phyloP scores from a whole-genome alignment of 2,888 invertebrate genomes.

The Encarsia formosa region DNA sequence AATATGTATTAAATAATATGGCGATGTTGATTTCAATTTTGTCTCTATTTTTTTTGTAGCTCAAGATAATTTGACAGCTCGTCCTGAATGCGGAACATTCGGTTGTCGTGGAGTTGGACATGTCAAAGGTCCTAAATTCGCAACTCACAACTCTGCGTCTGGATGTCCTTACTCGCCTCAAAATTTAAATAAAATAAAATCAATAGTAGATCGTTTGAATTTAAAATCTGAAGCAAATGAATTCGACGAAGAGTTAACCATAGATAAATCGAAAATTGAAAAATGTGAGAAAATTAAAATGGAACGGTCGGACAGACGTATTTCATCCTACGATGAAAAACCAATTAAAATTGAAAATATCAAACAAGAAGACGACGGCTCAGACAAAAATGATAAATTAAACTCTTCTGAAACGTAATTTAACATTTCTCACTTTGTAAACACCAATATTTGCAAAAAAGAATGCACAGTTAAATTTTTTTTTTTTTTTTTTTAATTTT shows the following conservation, averaged over 20 bases:
- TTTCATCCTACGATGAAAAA: conserved; percentile 36
- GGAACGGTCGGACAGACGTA: conserved; percentile 38
- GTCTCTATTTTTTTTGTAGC: conserved; percentile 56
- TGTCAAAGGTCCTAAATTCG: conserved; percentile 70
- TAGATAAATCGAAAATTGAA: conserved; percentile 30
- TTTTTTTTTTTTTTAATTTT: conserved; percentile 32
- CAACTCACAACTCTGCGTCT: conserved; percentile 67
- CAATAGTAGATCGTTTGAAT: conserved; percentile 54
- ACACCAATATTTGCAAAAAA: conserved; percentile 1
- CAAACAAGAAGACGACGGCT: conserved; percentile 45
- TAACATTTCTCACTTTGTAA: conserved; percentile 2
- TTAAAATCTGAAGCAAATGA: conserved; percentile 49
- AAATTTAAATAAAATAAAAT: conserved; percentile 54
- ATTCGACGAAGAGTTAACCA: conserved; percentile 40
- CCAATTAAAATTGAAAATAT: conserved; percentile 39
- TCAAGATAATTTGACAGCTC: conserved; percentile 60
- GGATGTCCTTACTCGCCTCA: conserved; percentile 72
- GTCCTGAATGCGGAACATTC: conserved; percentile 72
- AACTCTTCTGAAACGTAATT: conserved; percentile 43
- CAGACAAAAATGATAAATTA: conserved; percentile 41
- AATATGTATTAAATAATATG: neutral
- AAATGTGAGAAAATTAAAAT: conserved; percentile 42
- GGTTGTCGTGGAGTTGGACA: conserved; percentile 92
- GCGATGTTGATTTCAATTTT: conserved; percentile 7
- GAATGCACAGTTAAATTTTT: conserved; percentile 11